A percentile compares a stretch with the other conserved stretches of the same genome.
phyloP scores from a whole-genome alignment of 2,797 vertebrate genomes.

The Merluccius polli region DNA sequence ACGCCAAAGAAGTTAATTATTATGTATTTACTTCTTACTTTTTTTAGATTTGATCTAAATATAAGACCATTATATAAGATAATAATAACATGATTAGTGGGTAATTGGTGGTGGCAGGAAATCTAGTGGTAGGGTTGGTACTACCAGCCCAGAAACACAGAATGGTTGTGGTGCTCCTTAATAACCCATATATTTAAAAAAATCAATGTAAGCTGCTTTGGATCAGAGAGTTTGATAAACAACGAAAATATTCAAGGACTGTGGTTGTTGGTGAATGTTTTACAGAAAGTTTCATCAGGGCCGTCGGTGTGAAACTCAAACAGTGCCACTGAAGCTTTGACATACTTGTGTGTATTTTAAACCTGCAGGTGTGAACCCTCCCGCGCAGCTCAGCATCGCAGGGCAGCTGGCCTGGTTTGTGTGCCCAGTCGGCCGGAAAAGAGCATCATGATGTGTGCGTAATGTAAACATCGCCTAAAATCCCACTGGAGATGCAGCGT shows the following conservation, averaged over 20 bases:
- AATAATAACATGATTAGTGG: background rate
- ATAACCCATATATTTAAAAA: background rate
- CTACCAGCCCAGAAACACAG: too few species aligned
- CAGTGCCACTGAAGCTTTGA: background rate
- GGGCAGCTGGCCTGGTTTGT: background rate
- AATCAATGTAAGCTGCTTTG: background rate
- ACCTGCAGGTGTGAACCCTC: slow-evolving; percentile 20
- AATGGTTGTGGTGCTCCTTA: background rate
- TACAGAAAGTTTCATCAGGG: background rate
- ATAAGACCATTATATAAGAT: background rate
- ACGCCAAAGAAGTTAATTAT: background rate
- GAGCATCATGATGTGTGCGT: background rate
- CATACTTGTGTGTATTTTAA: slow-evolving; percentile 15
- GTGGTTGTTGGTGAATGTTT: background rate
- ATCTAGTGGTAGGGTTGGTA: too few species aligned
- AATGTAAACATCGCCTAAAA: background rate
- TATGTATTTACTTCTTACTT: background rate
- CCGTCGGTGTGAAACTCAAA: background rate
- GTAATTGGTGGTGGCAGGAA: too few species aligned
- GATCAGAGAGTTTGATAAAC: background rate
- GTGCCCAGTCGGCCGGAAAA: background rate
- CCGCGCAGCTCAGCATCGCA: background rate
- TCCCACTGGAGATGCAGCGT: background rate
- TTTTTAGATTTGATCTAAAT: background rate
- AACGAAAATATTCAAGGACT: background rate